Conservation (phyloP, 2,888 invertebrate genomes). For the Phengaris alcon region DNA sequence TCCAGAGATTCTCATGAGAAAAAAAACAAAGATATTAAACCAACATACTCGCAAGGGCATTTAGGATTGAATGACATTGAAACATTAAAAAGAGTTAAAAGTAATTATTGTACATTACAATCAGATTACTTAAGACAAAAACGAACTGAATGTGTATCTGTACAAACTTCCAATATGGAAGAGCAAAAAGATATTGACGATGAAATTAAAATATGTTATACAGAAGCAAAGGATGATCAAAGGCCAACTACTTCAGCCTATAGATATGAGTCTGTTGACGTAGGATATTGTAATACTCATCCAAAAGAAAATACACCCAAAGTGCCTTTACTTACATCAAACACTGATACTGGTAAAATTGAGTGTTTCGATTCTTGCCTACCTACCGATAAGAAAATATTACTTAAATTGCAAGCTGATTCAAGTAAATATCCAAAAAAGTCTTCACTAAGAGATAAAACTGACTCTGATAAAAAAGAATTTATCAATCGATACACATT, state of each 20-base stretch:
- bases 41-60: background rate
- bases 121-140: background rate
- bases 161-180: background rate
- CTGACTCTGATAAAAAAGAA: background rate
- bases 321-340: conserved; percentile 50
- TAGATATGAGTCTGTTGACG: conserved; percentile 29
- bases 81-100: background rate
- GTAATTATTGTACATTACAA: background rate
- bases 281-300: conserved; percentile 48
- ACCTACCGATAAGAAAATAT: background rate
- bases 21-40: background rate
- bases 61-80: background rate
- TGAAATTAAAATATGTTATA: background rate
- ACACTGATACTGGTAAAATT: conserved; percentile 52
- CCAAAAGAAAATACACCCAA: conserved; percentile 50
- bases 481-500: background rate
- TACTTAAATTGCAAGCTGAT: background rate
- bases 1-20: conserved; percentile 29
- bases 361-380: conserved; percentile 34
- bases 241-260: background rate
- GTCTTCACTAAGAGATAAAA: background rate
- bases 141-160: conserved; percentile 10
- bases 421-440: background rate
- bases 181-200: background rate
- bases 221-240: background rate